phyloP scores from a whole-genome alignment of 2,113 vertebrate genomes.

The Erpornis zantholeuca region DNA sequence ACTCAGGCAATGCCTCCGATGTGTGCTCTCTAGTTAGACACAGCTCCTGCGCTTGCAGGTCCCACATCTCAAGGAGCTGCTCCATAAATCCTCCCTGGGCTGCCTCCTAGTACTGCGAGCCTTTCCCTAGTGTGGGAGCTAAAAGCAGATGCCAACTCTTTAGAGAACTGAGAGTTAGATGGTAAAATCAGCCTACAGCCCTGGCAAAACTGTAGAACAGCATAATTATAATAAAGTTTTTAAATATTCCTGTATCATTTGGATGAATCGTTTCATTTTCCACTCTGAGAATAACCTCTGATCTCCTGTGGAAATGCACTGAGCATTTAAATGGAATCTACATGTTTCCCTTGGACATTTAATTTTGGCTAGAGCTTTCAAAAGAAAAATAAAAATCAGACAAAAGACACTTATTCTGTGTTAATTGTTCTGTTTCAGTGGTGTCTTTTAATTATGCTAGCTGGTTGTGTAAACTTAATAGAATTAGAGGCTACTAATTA shows the following conservation, averaged over 20 bases:
- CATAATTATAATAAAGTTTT: neutral
- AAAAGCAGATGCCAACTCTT: neutral
- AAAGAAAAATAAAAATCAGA: conserved; percentile 16
- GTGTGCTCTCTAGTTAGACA: neutral
- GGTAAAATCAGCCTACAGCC: neutral
- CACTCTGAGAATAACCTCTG: conserved; percentile 26
- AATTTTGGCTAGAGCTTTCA: neutral
- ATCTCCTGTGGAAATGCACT: neutral
- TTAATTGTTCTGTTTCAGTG: neutral
- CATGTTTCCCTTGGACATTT: neutral
- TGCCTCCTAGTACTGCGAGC: neutral
- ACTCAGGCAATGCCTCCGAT: accelerated
- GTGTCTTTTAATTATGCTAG: conserved; percentile 37
- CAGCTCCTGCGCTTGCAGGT: neutral
- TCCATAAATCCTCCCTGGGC: neutral
- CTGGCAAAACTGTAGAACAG: neutral
- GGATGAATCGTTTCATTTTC: neutral
- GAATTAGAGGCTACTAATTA: conserved; percentile 47
- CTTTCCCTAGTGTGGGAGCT: neutral
- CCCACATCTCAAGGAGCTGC: neutral
- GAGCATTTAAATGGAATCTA: neutral
- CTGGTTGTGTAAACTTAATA: conserved; percentile 19
- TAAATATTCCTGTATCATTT: neutral
- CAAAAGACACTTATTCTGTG: neutral
- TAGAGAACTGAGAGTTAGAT: neutral